Evolutionary conservation across 2,113 vertebrate genomes (phyloP).

Genomic region (Sinocyclocheilus rhinocerous): DNA sequence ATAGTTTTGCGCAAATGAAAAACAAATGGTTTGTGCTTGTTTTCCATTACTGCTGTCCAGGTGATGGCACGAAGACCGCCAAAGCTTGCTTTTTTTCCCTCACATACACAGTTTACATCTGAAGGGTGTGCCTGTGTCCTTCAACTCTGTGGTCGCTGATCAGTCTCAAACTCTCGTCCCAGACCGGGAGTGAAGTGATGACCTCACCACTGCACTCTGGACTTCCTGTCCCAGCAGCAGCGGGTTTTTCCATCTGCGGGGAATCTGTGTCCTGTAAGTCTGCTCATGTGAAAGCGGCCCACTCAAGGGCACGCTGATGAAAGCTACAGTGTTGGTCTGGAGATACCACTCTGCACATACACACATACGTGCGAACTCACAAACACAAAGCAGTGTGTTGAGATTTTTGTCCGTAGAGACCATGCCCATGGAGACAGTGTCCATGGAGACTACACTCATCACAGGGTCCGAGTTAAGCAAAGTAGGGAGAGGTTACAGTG

Average conservation of each 20-base stretch:
- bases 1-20: constrained; percentile 48
- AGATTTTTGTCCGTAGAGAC: constrained; percentile 68
- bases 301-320: constrained; percentile 40
- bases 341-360: constrained; percentile 13
- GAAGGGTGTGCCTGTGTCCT: constrained; percentile 49
- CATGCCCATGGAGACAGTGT: constrained; percentile 63
- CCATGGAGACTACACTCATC: constrained; percentile 64
- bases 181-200: constrained; percentile 40
- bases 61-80: too few relatives aligned
- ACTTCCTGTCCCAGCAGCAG: constrained; percentile 55
- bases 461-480: constrained; percentile 65
- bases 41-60: constrained; percentile 41
- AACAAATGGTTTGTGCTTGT: constrained; percentile 50
- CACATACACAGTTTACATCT: constrained; percentile 18
- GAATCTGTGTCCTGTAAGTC: constrained; percentile 38
- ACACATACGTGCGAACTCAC: constrained; percentile 25
- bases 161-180: constrained; percentile 39
- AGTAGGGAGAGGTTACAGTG: constrained; percentile 44
- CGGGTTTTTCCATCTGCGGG: constrained; percentile 44
- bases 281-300: constrained; percentile 38
- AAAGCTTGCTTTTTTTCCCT: not conserved
- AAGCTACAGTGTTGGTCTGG: constrained; percentile 26
- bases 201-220: constrained; percentile 48
- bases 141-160: constrained; percentile 48
- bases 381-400: constrained; percentile 52